phyloP scores from a whole-genome alignment of 2,113 vertebrate species.

The Chionomys nivalis region DNA sequence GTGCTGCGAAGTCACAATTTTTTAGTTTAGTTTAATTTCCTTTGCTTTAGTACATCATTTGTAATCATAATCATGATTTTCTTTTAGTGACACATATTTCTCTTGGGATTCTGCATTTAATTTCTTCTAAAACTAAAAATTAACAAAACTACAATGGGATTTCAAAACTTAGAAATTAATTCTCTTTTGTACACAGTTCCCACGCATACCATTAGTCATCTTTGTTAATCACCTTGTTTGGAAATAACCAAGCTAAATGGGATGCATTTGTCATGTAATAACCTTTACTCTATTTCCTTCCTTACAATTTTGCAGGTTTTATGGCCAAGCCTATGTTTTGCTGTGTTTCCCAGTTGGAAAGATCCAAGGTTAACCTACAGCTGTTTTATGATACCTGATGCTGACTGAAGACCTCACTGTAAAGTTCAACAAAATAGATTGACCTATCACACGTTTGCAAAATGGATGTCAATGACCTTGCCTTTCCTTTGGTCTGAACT shows the following conservation, averaged over 20 bases:
- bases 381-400: constrained; percentile 22
- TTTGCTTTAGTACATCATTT: neutral
- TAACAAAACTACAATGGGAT: neutral
- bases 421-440: constrained; percentile 26
- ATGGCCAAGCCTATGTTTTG: neutral
- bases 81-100: neutral
- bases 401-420: constrained; percentile 27
- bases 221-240: neutral
- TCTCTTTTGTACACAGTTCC: constrained; percentile 6
- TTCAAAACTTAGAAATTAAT: neutral
- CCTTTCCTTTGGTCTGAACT: neutral
- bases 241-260: constrained; percentile 1
- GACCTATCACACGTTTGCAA: neutral
- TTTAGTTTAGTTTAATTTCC: neutral
- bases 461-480: neutral
- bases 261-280: neutral
- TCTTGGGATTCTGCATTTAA: neutral
- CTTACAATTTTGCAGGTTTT: neutral
- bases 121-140: neutral
- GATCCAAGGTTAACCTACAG: constrained; percentile 15
- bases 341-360: neutral
- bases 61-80: neutral
- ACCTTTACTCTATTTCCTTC: constrained; percentile 7
- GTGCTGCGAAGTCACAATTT: neutral
- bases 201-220: neutral